Percentiles rank a stretch among this genome's conserved stretches.
Conservation (phyloP, 2,888 invertebrate genomes). For the Drosophila anceps region DNA sequence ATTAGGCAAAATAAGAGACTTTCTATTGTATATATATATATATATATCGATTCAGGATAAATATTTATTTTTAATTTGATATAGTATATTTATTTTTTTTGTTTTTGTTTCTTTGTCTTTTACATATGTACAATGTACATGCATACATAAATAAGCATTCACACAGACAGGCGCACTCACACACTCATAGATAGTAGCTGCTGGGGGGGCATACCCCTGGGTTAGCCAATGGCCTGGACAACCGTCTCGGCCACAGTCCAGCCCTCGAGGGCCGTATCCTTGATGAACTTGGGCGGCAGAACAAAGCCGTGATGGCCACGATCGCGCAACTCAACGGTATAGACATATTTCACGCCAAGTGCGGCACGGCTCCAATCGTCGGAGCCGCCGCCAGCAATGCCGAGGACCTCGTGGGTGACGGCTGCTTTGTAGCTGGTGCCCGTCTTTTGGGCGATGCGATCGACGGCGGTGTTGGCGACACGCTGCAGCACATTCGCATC, state of each 20-base stretch:
- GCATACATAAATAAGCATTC: conserved; percentile 55
- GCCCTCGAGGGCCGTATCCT: conserved; percentile 80
- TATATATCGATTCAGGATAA: background rate
- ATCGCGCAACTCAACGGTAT: conserved; percentile 83
- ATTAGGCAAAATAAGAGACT: too few relatives aligned
- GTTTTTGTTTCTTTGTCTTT: conserved; percentile 11
- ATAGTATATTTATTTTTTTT: background rate
- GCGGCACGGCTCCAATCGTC: conserved; percentile 83
- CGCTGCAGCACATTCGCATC: conserved; percentile 74
- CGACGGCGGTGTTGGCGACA: conserved; percentile 76
- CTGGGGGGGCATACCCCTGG: background rate
- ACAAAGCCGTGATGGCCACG: conserved; percentile 82
- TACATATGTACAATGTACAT: conserved; percentile 56
- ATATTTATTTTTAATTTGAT: conserved; percentile 4
- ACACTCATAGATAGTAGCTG: conserved; percentile 4
- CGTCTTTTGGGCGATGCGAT: conserved; percentile 78
- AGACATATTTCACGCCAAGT: conserved; percentile 80
- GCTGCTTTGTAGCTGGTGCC: conserved; percentile 74
- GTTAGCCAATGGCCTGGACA: conserved; percentile 68
- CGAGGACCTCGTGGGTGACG: conserved; percentile 81
- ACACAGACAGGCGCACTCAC: conserved; percentile 17
- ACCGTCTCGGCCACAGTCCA: conserved; percentile 82
- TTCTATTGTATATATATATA: conserved; percentile 12
- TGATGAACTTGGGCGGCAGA: conserved; percentile 81
- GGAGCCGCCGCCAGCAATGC: conserved; percentile 84